Conservation (phyloP, 2,888 invertebrate genomes). For the Dolomedes plantarius region DNA sequence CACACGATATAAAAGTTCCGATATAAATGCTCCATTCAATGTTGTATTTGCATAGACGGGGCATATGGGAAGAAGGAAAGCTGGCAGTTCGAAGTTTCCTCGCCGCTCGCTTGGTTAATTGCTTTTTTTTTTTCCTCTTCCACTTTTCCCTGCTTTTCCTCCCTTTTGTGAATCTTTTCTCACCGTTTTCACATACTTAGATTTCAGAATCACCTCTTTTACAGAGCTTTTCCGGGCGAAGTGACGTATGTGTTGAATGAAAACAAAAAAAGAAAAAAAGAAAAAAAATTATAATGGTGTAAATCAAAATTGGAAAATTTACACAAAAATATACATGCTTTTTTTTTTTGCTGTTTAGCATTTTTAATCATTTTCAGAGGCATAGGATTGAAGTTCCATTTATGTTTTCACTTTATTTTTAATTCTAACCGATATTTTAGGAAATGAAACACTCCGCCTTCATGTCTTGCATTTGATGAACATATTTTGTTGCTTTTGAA, state of each 20-base stretch:
- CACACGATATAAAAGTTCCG: slow-evolving; percentile 69
- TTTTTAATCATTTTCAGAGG: neutral
- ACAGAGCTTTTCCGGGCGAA: neutral
- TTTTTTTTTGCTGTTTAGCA: neutral
- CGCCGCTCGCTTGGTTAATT: slow-evolving; percentile 58
- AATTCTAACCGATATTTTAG: too few species aligned
- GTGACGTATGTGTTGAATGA: neutral
- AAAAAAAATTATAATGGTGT: too few species aligned
- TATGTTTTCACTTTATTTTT: too few species aligned
- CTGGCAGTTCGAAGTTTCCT: slow-evolving; percentile 44
- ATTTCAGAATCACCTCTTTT: neutral
- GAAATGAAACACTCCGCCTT: too few species aligned
- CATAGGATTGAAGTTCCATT: too few species aligned
- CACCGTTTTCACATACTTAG: neutral
- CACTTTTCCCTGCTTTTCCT: neutral
- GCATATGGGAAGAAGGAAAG: slow-evolving; percentile 27
- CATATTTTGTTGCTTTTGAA: too few species aligned
- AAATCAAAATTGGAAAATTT: neutral
- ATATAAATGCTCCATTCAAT: slow-evolving; percentile 64
- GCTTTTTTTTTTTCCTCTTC: slow-evolving; percentile 44
- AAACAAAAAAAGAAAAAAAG: too few species aligned
- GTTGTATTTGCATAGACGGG: slow-evolving; percentile 63
- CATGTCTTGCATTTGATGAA: too few species aligned
- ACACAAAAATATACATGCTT: too few species aligned
- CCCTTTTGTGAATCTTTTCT: neutral